Conservation (phyloP, 1,140 invertebrate species). For the Papilio aristodemus region DNA sequence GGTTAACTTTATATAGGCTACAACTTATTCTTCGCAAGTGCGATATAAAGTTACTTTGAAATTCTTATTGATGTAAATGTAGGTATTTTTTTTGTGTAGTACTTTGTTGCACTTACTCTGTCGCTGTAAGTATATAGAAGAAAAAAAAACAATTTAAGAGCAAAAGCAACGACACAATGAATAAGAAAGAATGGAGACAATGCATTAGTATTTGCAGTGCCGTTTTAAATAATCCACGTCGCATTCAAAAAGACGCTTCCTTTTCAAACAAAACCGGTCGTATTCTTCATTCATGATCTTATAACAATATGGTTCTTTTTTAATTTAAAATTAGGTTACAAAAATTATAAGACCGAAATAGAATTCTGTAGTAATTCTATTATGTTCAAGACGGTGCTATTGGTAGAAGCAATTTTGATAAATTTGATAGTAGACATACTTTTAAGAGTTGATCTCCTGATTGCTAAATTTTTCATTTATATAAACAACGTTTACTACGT, state of each 20-base stretch:
- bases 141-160: neutral
- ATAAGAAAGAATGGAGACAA: constrained; percentile 26
- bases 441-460: too few relatives aligned
- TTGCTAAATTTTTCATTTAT: too few relatives aligned
- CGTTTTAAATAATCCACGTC: constrained; percentile 23
- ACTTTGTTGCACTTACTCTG: neutral
- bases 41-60: neutral
- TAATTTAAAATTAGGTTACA: neutral
- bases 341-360: neutral
- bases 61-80: neutral
- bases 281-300: neutral
- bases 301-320: constrained; percentile 13
- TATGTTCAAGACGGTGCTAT: too few relatives aligned
- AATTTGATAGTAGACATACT: too few relatives aligned
- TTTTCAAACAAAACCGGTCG: neutral
- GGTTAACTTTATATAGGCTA: neutral
- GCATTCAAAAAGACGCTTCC: constrained; percentile 13
- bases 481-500: too few relatives aligned
- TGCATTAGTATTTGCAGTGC: constrained; percentile 28
- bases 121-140: constrained; percentile 4
- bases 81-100: neutral
- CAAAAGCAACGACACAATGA: constrained; percentile 8
- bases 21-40: neutral
- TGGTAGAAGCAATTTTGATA: too few relatives aligned
- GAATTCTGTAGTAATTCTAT: too few relatives aligned